Evolutionary conservation across 2,888 invertebrate species (phyloP).

Genomic region (Oeneis ivallda): DNA sequence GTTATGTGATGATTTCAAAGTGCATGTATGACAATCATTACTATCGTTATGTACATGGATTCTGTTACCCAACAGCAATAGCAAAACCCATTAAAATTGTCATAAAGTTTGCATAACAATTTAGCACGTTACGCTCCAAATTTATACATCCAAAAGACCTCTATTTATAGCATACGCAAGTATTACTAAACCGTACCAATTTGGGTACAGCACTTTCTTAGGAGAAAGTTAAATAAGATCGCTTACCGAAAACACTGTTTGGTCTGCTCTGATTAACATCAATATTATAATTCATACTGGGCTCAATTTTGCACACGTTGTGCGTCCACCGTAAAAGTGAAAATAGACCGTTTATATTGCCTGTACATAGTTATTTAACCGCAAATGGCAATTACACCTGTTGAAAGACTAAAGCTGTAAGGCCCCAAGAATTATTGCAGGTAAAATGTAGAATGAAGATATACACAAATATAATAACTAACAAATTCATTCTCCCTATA

Average conservation of each 20-base stretch:
- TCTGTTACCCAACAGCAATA: constrained; percentile 16
- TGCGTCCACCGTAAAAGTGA: constrained; percentile 36
- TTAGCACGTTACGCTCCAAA: constrained; percentile 19
- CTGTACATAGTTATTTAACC: constrained; percentile 2
- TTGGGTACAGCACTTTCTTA: constrained; percentile 50
- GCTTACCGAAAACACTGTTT: constrained; percentile 47
- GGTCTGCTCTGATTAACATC: constrained; percentile 37
- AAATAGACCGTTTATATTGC: constrained; percentile 25
- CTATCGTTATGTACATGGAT: background rate
- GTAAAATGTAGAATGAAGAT: too few species aligned
- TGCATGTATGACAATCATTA: background rate
- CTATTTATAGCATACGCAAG: constrained; percentile 29
- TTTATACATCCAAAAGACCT: constrained; percentile 25
- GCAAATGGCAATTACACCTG: background rate
- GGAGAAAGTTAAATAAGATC: constrained; percentile 66
- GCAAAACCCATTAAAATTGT: constrained; percentile 15
- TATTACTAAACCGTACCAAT: constrained; percentile 41
- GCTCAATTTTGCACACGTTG: constrained; percentile 23
- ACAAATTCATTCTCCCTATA: too few species aligned
- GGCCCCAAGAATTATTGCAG: too few species aligned
- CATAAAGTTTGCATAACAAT: constrained; percentile 20
- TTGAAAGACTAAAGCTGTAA: too few species aligned
- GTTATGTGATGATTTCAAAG: too few species aligned
- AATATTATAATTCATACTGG: constrained; percentile 26
- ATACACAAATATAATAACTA: too few species aligned